Conservation (phyloP, 2,888 invertebrate genomes). For the Ormyrus thymus region DNA sequence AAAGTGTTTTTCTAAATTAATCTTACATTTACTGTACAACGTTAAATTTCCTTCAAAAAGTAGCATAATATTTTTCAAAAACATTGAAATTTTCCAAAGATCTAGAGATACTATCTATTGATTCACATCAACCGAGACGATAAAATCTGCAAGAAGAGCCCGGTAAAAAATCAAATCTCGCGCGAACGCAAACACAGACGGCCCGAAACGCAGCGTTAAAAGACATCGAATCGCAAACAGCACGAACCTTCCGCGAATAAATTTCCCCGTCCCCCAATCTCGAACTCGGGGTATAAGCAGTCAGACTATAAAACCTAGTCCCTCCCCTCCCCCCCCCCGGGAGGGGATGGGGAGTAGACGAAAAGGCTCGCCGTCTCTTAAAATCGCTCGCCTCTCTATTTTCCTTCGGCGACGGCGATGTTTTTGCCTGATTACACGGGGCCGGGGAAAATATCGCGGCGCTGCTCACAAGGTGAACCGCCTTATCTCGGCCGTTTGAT, state of each 20-base stretch:
- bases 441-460: constrained; percentile 29
- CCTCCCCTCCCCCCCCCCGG: neutral
- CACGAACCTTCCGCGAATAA: constrained; percentile 25
- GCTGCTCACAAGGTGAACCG: constrained; percentile 32
- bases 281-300: constrained; percentile 25
- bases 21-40: too few species aligned
- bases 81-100: too few species aligned
- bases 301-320: constrained; percentile 11
- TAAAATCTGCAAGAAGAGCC: too few species aligned
- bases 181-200: too few species aligned
- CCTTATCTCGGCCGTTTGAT: constrained; percentile 55
- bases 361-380: neutral
- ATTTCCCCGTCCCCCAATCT: constrained; percentile 25
- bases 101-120: too few species aligned
- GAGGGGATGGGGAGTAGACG: neutral
- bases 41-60: too few species aligned
- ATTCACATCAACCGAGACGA: too few species aligned
- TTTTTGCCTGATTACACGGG: constrained; percentile 52
- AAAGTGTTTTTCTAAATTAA: too few species aligned
- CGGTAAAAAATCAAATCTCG: too few species aligned
- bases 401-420: constrained; percentile 40
- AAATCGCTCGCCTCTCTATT: constrained; percentile 17
- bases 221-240: constrained; percentile 23
- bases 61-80: too few species aligned
- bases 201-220: neutral